Conservation (phyloP, 2,113 vertebrate genomes). For the Pteruthius melanotis region DNA sequence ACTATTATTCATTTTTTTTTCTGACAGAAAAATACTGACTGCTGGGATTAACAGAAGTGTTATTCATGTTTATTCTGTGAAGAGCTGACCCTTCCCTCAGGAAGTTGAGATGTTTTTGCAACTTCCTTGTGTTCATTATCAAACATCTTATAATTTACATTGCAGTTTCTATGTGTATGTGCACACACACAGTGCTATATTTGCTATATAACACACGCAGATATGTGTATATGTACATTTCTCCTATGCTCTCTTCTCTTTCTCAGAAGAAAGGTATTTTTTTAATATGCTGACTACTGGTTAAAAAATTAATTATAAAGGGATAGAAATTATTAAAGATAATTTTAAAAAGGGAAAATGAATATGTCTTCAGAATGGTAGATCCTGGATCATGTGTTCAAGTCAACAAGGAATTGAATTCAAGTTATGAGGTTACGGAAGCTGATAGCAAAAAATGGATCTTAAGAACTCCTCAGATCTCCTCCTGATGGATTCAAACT, state of each 20-base stretch:
- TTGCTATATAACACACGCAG: background rate
- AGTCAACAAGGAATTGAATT: background rate
- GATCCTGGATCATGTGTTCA: background rate
- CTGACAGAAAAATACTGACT: background rate
- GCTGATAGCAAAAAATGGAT: background rate
- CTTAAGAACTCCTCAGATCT: background rate
- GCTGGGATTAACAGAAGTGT: background rate
- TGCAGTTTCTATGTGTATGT: background rate
- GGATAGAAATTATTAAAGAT: background rate
- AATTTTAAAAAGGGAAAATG: background rate
- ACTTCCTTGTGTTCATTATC: background rate
- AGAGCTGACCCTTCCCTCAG: background rate
- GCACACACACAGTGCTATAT: background rate
- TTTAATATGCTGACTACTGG: background rate
- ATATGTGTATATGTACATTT: background rate
- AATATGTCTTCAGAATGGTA: background rate
- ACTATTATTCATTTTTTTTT: background rate
- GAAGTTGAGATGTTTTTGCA: background rate
- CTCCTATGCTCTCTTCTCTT: background rate
- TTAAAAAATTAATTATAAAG: background rate
- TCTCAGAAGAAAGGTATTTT: background rate
- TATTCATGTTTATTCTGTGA: background rate
- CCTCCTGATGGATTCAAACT: background rate
- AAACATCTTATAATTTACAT: background rate
- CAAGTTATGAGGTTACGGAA: background rate